Percentiles rank a stretch among this genome's conserved stretches.
These are phyloP conservation scores for Drosophila sp. DNA, from an alignment of 1,140 invertebrate species.

Conservation along the genomic window DNA sequence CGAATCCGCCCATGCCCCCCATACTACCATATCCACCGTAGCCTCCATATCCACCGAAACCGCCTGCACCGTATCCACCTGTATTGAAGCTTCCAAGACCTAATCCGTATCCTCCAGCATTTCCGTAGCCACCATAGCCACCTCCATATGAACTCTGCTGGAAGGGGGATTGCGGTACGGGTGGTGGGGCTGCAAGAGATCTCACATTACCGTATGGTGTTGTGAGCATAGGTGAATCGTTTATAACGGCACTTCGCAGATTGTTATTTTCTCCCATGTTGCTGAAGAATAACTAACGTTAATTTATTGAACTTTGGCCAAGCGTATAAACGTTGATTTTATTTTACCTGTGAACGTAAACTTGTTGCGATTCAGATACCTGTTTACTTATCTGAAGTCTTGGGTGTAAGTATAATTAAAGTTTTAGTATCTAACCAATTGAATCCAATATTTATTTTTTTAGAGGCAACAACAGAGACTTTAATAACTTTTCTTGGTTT, in stretches of 20 bases:
- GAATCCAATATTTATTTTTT: conserved; percentile 1
- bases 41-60: conserved; percentile 50
- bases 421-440: neutral
- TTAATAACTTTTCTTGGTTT: conserved; percentile 7
- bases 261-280: conserved; percentile 72
- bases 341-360: conserved; percentile 16
- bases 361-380: neutral
- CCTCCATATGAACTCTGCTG: conserved; percentile 46
- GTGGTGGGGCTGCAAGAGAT: conserved; percentile 63
- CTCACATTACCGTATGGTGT: conserved; percentile 77
- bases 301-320: conserved; percentile 68
- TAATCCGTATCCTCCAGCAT: conserved; percentile 6
- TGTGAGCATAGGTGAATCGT: conserved; percentile 67
- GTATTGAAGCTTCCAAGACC: conserved; percentile 25
- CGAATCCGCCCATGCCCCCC: conserved; percentile 54
- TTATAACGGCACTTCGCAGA: conserved; percentile 73
- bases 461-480: neutral
- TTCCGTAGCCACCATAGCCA: conserved; percentile 44
- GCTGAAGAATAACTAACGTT: conserved; percentile 34
- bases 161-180: conserved; percentile 65
- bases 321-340: conserved; percentile 19
- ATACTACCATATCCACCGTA: conserved; percentile 51
- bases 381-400: neutral
- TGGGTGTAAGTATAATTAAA: neutral
- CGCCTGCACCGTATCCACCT: conserved; percentile 34